Evolutionary conservation across 2,888 invertebrate genomes (phyloP).

Genomic region (Strigamia maritima): DNA sequence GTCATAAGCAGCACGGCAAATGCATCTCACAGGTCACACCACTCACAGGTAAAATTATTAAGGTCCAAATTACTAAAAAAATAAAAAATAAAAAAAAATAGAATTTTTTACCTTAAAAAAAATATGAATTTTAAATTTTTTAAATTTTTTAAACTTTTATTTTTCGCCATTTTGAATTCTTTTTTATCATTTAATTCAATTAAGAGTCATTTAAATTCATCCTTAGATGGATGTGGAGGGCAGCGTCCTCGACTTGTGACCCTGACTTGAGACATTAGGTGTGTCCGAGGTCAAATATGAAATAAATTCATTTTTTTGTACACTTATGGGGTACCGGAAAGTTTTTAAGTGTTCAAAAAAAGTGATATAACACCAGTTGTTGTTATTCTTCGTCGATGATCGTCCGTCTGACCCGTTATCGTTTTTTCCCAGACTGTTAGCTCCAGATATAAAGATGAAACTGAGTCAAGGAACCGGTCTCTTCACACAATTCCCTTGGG

Average conservation of each 20-base stretch:
- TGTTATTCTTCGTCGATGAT: too few relatives aligned
- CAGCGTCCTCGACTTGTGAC: background rate
- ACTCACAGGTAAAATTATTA: background rate
- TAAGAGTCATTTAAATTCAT: background rate
- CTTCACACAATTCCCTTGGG: background rate
- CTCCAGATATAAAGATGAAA: too few relatives aligned
- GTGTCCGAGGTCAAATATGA: background rate
- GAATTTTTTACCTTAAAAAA: background rate
- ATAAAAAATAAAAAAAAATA: background rate
- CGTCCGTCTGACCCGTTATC: too few relatives aligned
- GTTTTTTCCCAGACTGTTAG: too few relatives aligned
- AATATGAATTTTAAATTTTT: background rate
- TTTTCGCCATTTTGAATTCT: too few relatives aligned
- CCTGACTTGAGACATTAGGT: background rate
- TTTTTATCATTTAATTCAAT: background rate
- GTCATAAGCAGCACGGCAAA: background rate
- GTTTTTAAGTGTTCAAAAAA: too few relatives aligned
- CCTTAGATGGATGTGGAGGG: background rate
- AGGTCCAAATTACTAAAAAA: too few relatives aligned
- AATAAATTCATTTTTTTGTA: background rate
- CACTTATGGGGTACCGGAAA: too few relatives aligned
- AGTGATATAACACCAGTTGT: too few relatives aligned
- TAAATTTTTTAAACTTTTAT: background rate
- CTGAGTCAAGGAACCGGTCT: background rate
- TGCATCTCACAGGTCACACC: background rate